Evolutionary conservation across 2,888 invertebrate genomes (phyloP).

Genomic region (Aromia moschata): DNA sequence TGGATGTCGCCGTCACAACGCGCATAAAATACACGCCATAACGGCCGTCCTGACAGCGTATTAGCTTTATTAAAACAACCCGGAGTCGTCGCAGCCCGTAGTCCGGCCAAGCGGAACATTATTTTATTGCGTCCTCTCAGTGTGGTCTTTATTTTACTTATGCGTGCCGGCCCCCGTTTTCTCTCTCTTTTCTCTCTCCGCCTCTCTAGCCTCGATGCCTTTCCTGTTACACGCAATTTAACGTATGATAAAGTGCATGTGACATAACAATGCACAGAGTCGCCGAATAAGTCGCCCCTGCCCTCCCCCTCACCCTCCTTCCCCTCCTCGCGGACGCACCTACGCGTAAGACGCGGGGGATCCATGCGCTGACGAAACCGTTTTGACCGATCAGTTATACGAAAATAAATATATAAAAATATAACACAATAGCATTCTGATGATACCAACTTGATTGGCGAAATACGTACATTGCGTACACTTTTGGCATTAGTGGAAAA

Average conservation of each 20-base stretch:
- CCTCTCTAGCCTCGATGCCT: conserved; percentile 15
- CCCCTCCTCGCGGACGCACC: too few relatives aligned
- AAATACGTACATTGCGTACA: too few relatives aligned
- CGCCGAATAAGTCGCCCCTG: conserved; percentile 5
- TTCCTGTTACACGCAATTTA: conserved; percentile 55
- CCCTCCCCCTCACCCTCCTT: too few relatives aligned
- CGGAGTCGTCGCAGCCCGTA: conserved; percentile 48
- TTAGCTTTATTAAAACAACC: conserved; percentile 56
- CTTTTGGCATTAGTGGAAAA: too few relatives aligned
- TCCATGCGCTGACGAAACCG: too few relatives aligned
- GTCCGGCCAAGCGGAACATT: conserved; percentile 52
- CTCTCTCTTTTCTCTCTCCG: too few relatives aligned
- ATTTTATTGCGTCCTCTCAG: conserved; percentile 53
- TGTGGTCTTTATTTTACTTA: conserved; percentile 48
- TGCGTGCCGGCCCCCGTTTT: conserved; percentile 32
- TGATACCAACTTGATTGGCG: too few relatives aligned
- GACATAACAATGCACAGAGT: conserved; percentile 46
- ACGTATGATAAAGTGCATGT: conserved; percentile 54
- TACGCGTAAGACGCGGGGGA: too few relatives aligned
- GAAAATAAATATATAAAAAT: too few relatives aligned
- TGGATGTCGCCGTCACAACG: neutral
- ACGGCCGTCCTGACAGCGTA: conserved; percentile 44
- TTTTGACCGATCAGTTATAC: too few relatives aligned
- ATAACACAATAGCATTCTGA: too few relatives aligned
- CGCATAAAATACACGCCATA: conserved; percentile 39